Evolutionary conservation across 1,140 invertebrate genomes (phyloP), one percentile per base, ranked within the genome.

Genomic region (Aphelinus atriplicis): DNA sequence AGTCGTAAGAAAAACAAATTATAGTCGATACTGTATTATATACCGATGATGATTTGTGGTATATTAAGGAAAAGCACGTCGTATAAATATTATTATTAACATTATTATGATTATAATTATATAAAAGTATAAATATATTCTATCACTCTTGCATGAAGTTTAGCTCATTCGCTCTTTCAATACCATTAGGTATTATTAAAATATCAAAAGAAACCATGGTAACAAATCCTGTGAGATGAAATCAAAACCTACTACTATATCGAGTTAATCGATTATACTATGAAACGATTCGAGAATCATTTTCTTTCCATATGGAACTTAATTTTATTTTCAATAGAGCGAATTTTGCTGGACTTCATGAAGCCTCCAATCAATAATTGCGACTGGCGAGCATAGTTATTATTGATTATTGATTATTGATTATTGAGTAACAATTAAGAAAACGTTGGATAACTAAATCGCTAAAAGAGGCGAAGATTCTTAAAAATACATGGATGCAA

Each of bases 1-100:
- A 81, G 82, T 80, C 83, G 81, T 85, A 84, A 70, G 66, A 69
- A 47, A 73, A 84, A 85, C 83, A 84, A 75, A 75, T 75, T 83
- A 84, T 84, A 86, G 85, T 85, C 83, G 81, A 83, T 83, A 85
- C 78, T 87, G 85, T 87, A 86, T 84, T 80, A 87, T 86, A 87
- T 80, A 75, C 74, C 81, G 80, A 83, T 85, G 82, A 85, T 76
- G 79, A 82, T 82, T 82, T 83, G 81, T 83, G 80, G 82, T 84
- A 84, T 84, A 82, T 81, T 83, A 81, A 78, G 72, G 77, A 78
- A 73, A 79, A 71, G 63, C 63, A 75, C 63, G 62, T 64, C 61
- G 71, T 69, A 74, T 69, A 70, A 73, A 69, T 77, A 77, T 69
- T 72, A 76, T 71, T 73, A 64, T 64, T 76, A 66, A 26, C 26